These are phyloP conservation scores for Tenualosa thibaudeaui DNA, from an alignment of 2,797 vertebrate species.

Conservation along the genomic window DNA sequence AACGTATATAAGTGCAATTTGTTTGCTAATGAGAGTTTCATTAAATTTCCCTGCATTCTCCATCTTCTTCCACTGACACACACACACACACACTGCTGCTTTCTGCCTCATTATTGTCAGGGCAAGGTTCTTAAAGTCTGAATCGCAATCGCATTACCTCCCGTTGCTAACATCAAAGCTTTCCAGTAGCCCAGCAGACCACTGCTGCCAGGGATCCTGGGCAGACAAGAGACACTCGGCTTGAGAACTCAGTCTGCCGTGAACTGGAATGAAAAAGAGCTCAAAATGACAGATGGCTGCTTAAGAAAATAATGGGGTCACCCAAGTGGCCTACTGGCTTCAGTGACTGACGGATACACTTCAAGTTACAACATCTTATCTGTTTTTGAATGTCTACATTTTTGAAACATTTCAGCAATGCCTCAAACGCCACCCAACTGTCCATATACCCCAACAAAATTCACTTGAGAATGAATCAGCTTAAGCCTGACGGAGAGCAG, in stretches of 20 bases:
- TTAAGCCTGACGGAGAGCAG: background rate
- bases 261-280: background rate
- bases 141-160: constrained; percentile 2
- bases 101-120: background rate
- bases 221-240: background rate
- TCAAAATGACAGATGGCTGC: constrained; percentile 8
- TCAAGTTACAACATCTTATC: background rate
- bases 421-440: background rate
- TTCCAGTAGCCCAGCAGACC: background rate
- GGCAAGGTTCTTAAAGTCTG: background rate
- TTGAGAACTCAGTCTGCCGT: constrained; percentile 2
- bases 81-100: background rate
- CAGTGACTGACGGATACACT: background rate
- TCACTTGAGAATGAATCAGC: background rate
- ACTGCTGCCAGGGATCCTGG: background rate
- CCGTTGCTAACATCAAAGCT: constrained; percentile 17
- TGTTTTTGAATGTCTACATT: background rate
- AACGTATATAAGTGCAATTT: background rate
- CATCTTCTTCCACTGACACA: background rate
- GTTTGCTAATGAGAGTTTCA: constrained; percentile 3
- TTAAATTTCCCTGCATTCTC: background rate
- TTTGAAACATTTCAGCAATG: background rate
- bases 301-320: constrained; percentile 14
- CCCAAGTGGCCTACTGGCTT: background rate
- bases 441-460: background rate